Percentiles rank a stretch among this genome's conserved stretches.
Evolutionary conservation across 2,797 vertebrate species (phyloP).

Genomic region (Chelmon rostratus): DNA sequence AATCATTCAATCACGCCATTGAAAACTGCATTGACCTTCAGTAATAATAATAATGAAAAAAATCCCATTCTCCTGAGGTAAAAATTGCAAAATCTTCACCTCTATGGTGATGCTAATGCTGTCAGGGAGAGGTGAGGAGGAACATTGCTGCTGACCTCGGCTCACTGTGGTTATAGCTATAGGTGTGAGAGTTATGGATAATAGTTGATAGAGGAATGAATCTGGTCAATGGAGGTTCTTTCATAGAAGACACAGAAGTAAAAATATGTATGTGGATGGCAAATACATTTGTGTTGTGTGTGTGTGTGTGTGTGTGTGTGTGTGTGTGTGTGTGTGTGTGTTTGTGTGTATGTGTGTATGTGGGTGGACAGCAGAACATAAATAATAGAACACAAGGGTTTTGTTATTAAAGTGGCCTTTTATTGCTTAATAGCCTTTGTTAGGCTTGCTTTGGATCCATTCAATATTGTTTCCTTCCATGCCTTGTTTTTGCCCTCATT

Average conservation of each 20-base stretch:
- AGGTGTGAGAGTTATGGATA: conserved; percentile 16
- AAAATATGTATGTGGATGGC: conserved; percentile 1
- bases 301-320: not conserved
- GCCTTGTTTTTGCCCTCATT: conserved; percentile 75
- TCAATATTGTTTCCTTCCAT: conserved; percentile 73
- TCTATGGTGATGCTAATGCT: conserved; percentile 33
- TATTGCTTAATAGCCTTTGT: conserved; percentile 79
- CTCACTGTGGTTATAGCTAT: conserved; percentile 33
- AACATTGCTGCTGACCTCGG: conserved; percentile 33
- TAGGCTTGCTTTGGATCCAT: conserved; percentile 68
- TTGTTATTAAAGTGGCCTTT: conserved; percentile 80
- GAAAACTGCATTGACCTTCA: conserved; percentile 31
- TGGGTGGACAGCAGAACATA: conserved; percentile 59
- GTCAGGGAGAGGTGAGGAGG: conserved; percentile 42
- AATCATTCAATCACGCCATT: conserved; percentile 23
- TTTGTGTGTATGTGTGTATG: not conserved
- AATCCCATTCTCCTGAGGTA: conserved; percentile 16
- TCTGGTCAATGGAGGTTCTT: conserved; percentile 29
- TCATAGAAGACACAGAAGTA: conserved; percentile 23
- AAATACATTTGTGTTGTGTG: not conserved
- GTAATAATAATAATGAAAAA: not conserved
- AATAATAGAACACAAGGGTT: conserved; percentile 71
- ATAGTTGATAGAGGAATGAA: conserved; percentile 17
- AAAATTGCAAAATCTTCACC: conserved; percentile 53
- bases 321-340: conserved; percentile 27